These are phyloP conservation scores for Hypsibius dujardini DNA, from an alignment of 1,140 invertebrate genomes.

Conservation along the genomic window DNA sequence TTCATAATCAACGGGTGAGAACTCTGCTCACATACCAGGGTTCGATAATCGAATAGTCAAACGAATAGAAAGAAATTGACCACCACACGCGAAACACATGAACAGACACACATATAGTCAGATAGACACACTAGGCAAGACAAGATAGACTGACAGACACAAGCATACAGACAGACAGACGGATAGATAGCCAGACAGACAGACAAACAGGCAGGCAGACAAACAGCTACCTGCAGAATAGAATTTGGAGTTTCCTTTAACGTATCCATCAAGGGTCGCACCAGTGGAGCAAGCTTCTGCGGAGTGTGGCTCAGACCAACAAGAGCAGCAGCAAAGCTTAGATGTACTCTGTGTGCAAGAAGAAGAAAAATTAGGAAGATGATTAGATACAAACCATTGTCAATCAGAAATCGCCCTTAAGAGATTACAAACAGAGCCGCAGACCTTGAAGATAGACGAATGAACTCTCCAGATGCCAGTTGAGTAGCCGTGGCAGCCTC, in stretches of 20 bases:
- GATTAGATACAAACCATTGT: not conserved
- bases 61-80: too few relatives aligned
- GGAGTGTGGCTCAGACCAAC: slow-evolving; percentile 58
- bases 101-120: too few relatives aligned
- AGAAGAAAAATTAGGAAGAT: too few relatives aligned
- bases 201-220: too few relatives aligned
- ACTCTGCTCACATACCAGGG: too few relatives aligned
- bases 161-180: too few relatives aligned
- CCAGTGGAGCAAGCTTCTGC: slow-evolving; percentile 70
- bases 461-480: not conserved
- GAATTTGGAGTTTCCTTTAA: slow-evolving; percentile 71
- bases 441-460: not conserved
- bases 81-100: too few relatives aligned
- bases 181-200: too few relatives aligned
- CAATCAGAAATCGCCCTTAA: not conserved
- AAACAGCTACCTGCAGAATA: slow-evolving; percentile 44
- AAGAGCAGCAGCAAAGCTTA: slow-evolving; percentile 60
- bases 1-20: not conserved
- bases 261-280: slow-evolving; percentile 85
- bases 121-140: too few relatives aligned
- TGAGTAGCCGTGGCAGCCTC: not conserved
- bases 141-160: too few relatives aligned
- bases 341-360: slow-evolving; percentile 63
- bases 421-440: not conserved
- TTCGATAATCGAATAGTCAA: too few relatives aligned